Percentiles rank a stretch among this genome's conserved stretches.
phyloP scores from a whole-genome alignment of 2,888 invertebrate genomes.

The Seira sanloemensis region DNA sequence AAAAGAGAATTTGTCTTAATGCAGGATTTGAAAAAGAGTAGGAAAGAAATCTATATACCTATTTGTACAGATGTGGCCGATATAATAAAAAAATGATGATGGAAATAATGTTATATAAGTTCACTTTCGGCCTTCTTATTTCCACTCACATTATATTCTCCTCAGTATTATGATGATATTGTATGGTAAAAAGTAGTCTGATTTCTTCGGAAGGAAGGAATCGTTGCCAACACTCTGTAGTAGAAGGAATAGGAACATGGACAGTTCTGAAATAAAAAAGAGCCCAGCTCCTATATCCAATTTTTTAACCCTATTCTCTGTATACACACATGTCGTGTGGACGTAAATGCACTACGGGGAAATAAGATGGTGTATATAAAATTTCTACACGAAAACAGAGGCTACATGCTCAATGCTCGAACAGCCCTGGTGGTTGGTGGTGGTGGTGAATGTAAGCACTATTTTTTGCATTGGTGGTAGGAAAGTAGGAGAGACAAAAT shows the following conservation, averaged over 20 bases:
- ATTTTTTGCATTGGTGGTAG: neutral
- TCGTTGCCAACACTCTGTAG: conserved; percentile 59
- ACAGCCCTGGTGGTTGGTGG: conserved; percentile 32
- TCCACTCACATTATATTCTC: neutral
- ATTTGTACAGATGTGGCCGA: neutral
- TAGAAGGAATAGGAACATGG: neutral
- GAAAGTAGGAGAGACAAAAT: neutral
- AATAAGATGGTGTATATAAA: too few species aligned
- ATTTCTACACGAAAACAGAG: neutral
- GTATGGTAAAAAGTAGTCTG: conserved; percentile 60
- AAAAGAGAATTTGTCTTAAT: neutral
- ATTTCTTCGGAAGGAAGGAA: conserved; percentile 64
- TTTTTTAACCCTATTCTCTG: neutral
- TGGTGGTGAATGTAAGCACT: conserved; percentile 34
- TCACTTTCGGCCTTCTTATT: neutral
- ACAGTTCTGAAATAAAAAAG: neutral
- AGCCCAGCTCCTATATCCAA: neutral
- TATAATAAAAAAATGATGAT: neutral
- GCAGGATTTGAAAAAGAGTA: neutral
- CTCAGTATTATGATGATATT: conserved; percentile 21
- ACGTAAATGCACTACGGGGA: too few species aligned
- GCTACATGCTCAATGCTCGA: neutral
- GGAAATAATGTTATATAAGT: neutral
- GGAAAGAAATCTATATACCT: neutral
- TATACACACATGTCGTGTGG: neutral